A percentile compares a stretch with the other conserved stretches of the same genome.
Conservation (phyloP, 2,888 invertebrate genomes). For the Drosophila subquinaria region DNA sequence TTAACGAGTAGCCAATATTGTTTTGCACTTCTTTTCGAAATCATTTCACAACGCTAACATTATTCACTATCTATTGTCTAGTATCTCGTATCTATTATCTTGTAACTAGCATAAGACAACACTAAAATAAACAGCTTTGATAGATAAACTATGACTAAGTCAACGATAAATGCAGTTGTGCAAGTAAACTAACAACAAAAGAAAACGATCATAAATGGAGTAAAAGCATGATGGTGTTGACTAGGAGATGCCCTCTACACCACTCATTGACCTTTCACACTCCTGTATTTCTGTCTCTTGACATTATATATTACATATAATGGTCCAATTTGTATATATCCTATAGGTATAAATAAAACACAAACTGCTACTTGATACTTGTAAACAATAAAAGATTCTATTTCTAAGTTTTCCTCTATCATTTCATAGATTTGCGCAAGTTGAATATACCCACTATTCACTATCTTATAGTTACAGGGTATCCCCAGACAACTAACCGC, state of each 20-base stretch:
- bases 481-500: conserved; percentile 24
- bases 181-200: conserved; percentile 49
- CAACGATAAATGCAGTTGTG: conserved; percentile 57
- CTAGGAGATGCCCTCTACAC: conserved; percentile 1
- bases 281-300: too few species aligned
- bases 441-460: not conserved
- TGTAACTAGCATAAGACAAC: conserved; percentile 19
- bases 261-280: too few species aligned
- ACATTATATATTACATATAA: not conserved
- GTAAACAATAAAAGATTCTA: not conserved
- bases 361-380: not conserved
- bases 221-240: conserved; percentile 1
- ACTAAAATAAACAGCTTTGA: conserved; percentile 13
- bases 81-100: conserved; percentile 8
- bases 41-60: conserved; percentile 14
- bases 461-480: not conserved
- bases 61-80: conserved; percentile 13
- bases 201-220: conserved; percentile 47
- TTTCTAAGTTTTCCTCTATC: not conserved
- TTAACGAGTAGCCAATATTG: conserved; percentile 27
- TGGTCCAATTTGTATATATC: not conserved
- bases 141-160: conserved; percentile 29
- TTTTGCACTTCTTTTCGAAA: conserved; percentile 21
- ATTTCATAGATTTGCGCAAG: not conserved
- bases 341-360: not conserved